These are phyloP conservation scores for Amyelois transitella DNA, from an alignment of 1,140 invertebrate genomes.

Conservation along the genomic window DNA sequence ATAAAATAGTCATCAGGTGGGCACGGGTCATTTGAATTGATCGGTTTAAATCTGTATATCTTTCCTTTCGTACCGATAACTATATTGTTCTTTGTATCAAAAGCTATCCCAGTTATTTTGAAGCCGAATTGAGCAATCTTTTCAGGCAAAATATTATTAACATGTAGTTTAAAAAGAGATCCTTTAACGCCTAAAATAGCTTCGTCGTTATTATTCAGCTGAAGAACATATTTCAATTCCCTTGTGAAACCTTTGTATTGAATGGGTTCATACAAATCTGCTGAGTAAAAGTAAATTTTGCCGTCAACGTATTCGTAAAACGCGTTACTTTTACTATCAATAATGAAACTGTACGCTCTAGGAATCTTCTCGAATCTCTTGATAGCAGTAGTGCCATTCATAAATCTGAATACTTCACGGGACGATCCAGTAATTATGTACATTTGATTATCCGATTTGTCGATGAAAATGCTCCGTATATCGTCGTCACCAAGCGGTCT, in stretches of 20 bases:
- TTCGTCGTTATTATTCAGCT: slow-evolving; percentile 53
- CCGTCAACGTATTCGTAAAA: slow-evolving; percentile 65
- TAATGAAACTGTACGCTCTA: slow-evolving; percentile 57
- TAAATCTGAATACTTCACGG: slow-evolving; percentile 53
- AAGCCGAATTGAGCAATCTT: slow-evolving; percentile 57
- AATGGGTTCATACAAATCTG: slow-evolving; percentile 54
- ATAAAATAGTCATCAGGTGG: slow-evolving; percentile 62
- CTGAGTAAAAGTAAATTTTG: slow-evolving; percentile 54
- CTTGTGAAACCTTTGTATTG: slow-evolving; percentile 64
- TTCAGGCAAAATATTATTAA: slow-evolving; percentile 46
- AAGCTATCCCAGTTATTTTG: slow-evolving; percentile 59
- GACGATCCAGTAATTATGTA: slow-evolving; percentile 55
- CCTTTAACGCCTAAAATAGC: slow-evolving; percentile 58
- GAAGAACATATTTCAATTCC: slow-evolving; percentile 58
- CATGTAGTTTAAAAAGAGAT: slow-evolving; percentile 42
- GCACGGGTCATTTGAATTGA: slow-evolving; percentile 51
- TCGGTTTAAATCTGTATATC: slow-evolving; percentile 57
- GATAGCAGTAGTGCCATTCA: slow-evolving; percentile 57
- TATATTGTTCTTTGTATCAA: slow-evolving; percentile 58
- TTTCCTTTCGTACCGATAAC: slow-evolving; percentile 64
- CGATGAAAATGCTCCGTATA: slow-evolving; percentile 55
- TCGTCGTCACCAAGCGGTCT: slow-evolving; percentile 64
- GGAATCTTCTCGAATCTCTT: slow-evolving; percentile 57
- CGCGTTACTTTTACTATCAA: slow-evolving; percentile 52
- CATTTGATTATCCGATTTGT: slow-evolving; percentile 57